phyloP scores from a whole-genome alignment of 2,797 vertebrate species.

The Chromis chromis region DNA sequence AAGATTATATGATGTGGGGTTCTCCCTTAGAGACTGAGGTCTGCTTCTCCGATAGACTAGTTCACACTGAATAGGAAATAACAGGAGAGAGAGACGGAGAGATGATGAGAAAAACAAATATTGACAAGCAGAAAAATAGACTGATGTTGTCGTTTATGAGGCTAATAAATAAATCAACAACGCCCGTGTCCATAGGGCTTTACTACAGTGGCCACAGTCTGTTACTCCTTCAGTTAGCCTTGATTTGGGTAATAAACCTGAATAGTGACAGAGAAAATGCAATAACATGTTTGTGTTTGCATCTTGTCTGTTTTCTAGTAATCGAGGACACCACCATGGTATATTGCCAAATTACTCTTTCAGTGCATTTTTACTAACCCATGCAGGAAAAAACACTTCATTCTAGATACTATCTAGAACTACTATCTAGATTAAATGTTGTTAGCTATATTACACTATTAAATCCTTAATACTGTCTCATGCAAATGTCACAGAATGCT shows the following conservation, averaged over 20 bases:
- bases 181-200: background rate
- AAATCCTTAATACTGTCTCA: too few species aligned
- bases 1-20: conserved; percentile 12
- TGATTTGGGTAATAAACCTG: background rate
- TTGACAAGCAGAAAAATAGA: conserved; percentile 21
- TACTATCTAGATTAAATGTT: too few species aligned
- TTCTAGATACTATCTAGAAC: too few species aligned
- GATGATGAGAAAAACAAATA: conserved; percentile 7
- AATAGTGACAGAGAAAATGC: background rate
- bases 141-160: conserved; percentile 11
- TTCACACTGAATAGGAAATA: conserved; percentile 27
- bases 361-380: too few species aligned
- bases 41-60: conserved; percentile 18
- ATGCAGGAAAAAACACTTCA: too few species aligned
- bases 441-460: too few species aligned
- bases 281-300: background rate
- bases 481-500: too few species aligned
- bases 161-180: conserved; percentile 16
- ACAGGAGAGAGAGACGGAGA: background rate
- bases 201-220: background rate
- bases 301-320: too few species aligned
- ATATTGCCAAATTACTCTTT: too few species aligned
- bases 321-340: too few species aligned
- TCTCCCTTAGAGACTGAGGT: conserved; percentile 23
- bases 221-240: background rate